These are phyloP conservation scores for Rousettus leschenaultii DNA, from an alignment of 2,113 vertebrate species.

Conservation along the genomic window DNA sequence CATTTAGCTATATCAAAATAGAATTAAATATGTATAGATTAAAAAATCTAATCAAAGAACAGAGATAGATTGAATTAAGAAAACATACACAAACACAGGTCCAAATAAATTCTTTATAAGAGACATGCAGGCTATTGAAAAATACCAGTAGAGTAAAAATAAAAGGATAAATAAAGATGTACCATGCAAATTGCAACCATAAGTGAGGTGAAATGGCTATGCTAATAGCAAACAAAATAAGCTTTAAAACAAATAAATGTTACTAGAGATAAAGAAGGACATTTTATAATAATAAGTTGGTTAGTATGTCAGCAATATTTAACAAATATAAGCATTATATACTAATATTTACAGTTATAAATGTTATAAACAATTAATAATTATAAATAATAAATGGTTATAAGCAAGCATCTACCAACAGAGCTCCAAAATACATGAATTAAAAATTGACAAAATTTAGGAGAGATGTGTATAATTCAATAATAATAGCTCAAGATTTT, in stretches of 20 bases:
- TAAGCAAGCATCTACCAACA: background rate
- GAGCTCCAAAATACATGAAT: background rate
- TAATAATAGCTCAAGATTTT: background rate
- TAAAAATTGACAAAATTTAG: background rate
- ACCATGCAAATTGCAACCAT: background rate
- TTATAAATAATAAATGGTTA: background rate
- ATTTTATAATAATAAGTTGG: background rate
- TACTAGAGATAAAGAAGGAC: background rate
- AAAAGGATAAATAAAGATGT: background rate
- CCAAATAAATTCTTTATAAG: background rate
- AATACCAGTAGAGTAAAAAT: background rate
- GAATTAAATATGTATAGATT: background rate
- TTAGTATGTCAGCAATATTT: background rate
- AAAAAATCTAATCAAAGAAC: background rate
- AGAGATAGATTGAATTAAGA: background rate
- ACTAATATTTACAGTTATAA: background rate
- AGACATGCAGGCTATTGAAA: background rate
- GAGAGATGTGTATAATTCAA: background rate
- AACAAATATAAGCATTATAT: background rate
- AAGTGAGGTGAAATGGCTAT: background rate
- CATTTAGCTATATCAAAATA: background rate
- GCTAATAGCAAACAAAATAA: background rate
- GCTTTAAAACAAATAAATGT: background rate
- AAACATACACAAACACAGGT: background rate
- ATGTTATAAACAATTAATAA: background rate